Evolutionary conservation across 2,888 invertebrate genomes (phyloP).

Genomic region (Allacma fusca): DNA sequence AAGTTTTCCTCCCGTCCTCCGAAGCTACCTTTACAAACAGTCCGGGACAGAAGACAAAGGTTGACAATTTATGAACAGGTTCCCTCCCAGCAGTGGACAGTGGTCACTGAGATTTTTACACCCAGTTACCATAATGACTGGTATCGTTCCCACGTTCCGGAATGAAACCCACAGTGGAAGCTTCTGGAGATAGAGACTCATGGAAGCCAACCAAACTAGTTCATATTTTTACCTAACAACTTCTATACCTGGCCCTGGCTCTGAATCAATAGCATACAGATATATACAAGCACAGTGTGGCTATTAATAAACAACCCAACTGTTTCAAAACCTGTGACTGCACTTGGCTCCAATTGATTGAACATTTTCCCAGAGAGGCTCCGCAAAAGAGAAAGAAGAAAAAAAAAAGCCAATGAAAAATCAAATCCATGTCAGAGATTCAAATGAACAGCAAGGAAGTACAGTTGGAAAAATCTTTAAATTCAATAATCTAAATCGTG

Average conservation of each 20-base stretch:
- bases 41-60: neutral
- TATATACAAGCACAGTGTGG: neutral
- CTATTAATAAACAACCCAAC: neutral
- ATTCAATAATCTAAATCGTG: neutral
- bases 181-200: neutral
- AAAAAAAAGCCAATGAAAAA: neutral
- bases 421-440: neutral
- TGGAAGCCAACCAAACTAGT: conserved; percentile 20
- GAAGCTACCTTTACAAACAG: neutral
- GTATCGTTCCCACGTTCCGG: conserved; percentile 30
- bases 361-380: conserved; percentile 34
- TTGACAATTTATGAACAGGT: conserved; percentile 5
- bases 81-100: conserved; percentile 16
- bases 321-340: conserved; percentile 14
- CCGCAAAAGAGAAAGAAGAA: neutral
- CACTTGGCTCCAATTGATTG: conserved; percentile 36
- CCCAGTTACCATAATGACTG: conserved; percentile 2
- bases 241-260: neutral
- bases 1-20: neutral
- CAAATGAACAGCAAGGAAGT: conserved; percentile 11
- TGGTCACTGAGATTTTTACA: conserved; percentile 27
- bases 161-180: neutral
- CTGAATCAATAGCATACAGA: neutral
- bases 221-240: neutral
- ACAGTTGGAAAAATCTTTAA: neutral